These are phyloP conservation scores for Siniperca obscura DNA, from an alignment of 2,797 vertebrate species.

Conservation along the genomic window DNA sequence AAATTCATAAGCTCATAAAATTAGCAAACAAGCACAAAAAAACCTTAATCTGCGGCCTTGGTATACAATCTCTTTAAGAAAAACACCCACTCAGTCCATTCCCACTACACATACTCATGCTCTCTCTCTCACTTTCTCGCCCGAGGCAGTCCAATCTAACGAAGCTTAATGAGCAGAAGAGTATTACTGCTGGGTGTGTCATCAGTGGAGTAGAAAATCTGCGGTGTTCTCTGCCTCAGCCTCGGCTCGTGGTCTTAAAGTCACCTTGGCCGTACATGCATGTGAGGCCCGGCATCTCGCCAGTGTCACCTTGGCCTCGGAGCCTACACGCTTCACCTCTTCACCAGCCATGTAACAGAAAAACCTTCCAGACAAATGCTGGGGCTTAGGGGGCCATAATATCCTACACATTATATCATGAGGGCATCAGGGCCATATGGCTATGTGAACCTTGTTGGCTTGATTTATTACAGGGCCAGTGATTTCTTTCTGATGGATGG, in stretches of 20 bases:
- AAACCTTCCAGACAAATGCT: slow-evolving; percentile 47
- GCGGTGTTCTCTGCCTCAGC: slow-evolving; percentile 14
- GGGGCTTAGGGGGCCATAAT: slow-evolving; percentile 60
- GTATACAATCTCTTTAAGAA: slow-evolving; percentile 17
- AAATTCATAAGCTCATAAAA: slow-evolving; percentile 1
- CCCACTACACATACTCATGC: neutral
- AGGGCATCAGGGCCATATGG: slow-evolving; percentile 53
- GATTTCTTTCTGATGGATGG: slow-evolving; percentile 65
- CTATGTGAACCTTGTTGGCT: slow-evolving; percentile 62
- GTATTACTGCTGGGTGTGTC: slow-evolving; percentile 47
- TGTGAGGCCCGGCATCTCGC: slow-evolving; percentile 9
- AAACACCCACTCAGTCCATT: slow-evolving; percentile 26
- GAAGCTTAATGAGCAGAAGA: slow-evolving; percentile 58
- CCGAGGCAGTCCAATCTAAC: slow-evolving; percentile 41
- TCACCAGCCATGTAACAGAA: slow-evolving; percentile 20
- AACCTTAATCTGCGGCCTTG: slow-evolving; percentile 9
- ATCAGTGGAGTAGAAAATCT: slow-evolving; percentile 46
- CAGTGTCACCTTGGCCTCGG: slow-evolving; percentile 59
- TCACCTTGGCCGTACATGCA: slow-evolving; percentile 61
- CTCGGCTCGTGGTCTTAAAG: slow-evolving; percentile 35
- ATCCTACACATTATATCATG: slow-evolving; percentile 60
- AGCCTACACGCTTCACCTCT: slow-evolving; percentile 42
- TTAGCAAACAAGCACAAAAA: slow-evolving; percentile 13
- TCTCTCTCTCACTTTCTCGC: slow-evolving; percentile 1
- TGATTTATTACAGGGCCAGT: slow-evolving; percentile 66